A percentile compares a stretch with the other conserved stretches of the same genome.
phyloP scores from a whole-genome alignment of 1,140 invertebrate genomes.

The Octopus sinensis region DNA sequence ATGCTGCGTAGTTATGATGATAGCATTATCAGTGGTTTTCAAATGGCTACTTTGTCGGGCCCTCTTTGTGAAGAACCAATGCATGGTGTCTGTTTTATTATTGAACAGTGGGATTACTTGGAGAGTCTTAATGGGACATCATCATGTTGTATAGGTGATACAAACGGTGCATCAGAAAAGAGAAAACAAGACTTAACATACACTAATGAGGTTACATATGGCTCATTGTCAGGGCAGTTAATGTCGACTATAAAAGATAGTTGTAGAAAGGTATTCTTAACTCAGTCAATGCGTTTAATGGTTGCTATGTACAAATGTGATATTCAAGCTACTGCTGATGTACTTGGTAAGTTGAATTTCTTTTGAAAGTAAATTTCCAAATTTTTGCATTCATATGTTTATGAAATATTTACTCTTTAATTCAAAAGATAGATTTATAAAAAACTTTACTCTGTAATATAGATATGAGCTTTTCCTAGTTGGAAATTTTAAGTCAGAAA shows the following conservation, averaged over 20 bases:
- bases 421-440: no score
- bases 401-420: no score
- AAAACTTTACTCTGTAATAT: no score
- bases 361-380: no score
- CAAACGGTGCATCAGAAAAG: constrained; percentile 8
- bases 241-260: constrained; percentile 88
- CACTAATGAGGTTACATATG: constrained; percentile 31
- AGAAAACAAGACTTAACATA: not conserved
- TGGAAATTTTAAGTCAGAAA: no score
- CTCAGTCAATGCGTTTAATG: constrained; percentile 85
- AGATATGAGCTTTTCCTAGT: no score
- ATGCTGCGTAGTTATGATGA: constrained; percentile 46
- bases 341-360: constrained; percentile 73
- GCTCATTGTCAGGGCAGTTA: constrained; percentile 76
- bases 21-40: constrained; percentile 86
- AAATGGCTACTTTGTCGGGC: constrained; percentile 83
- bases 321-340: constrained; percentile 86
- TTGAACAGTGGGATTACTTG: constrained; percentile 66
- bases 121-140: not conserved
- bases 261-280: constrained; percentile 83
- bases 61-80: constrained; percentile 94
- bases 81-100: constrained; percentile 86
- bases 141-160: not conserved
- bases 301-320: constrained; percentile 95
- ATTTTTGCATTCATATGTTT: no score